phyloP scores from a whole-genome alignment of 1,140 invertebrate species.

The Hyles vespertilio region DNA sequence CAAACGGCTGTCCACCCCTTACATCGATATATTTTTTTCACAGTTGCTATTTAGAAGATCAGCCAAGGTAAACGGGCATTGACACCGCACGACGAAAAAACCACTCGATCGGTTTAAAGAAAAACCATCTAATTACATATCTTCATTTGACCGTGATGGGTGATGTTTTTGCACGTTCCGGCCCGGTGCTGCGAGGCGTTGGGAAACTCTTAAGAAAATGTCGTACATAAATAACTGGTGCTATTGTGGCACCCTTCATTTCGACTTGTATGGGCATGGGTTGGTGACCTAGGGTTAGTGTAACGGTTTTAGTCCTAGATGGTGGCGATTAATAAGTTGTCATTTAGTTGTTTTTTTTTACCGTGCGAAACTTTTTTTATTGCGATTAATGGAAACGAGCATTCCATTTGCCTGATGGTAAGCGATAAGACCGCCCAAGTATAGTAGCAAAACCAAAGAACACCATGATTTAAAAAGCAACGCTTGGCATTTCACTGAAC shows the following conservation, averaged over 20 bases:
- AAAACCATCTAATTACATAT: constrained; percentile 63
- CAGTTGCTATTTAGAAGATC: constrained; percentile 47
- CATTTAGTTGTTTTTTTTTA: too few species aligned
- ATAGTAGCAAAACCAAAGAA: too few species aligned
- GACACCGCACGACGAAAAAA: constrained; percentile 50
- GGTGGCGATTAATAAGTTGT: too few species aligned
- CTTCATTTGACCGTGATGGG: constrained; percentile 70
- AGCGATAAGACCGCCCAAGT: too few species aligned
- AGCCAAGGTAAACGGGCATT: constrained; percentile 54
- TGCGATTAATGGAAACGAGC: too few species aligned
- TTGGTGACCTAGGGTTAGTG: neutral
- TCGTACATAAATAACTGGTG: constrained; percentile 30
- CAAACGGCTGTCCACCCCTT: too few species aligned
- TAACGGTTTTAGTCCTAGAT: too few species aligned
- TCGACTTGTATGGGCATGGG: constrained; percentile 16
- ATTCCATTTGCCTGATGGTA: too few species aligned
- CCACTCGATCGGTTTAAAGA: constrained; percentile 42
- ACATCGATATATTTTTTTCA: constrained; percentile 17
- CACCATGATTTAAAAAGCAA: too few species aligned
- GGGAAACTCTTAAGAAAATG: constrained; percentile 46
- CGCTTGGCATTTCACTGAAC: too few species aligned
- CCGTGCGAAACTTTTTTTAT: too few species aligned
- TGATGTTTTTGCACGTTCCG: constrained; percentile 52
- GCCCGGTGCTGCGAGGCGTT: constrained; percentile 29
- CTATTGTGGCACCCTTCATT: constrained; percentile 23